Percentiles rank a stretch among this genome's conserved stretches.
These are phyloP conservation scores for Geophilus truncorum DNA, from an alignment of 2,888 invertebrate species.

Conservation along the genomic window DNA sequence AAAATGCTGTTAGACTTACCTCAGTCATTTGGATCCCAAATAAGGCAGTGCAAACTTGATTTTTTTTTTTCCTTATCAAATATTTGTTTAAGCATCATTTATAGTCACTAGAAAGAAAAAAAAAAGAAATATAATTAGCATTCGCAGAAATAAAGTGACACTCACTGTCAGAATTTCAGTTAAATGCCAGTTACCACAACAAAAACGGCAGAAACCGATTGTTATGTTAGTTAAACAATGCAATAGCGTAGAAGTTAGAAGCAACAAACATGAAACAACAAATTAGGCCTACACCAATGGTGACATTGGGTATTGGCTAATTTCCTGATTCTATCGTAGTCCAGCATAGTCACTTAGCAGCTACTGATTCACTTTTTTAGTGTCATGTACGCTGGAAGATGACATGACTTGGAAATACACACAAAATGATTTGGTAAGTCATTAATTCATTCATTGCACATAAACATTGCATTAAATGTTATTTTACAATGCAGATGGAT, in stretches of 20 bases:
- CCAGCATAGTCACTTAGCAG: neutral
- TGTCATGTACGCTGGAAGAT: neutral
- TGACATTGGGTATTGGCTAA: neutral
- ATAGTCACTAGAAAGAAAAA: neutral
- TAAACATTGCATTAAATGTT: neutral
- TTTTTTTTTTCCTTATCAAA: neutral
- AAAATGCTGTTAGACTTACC: too few species aligned
- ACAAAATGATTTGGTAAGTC: conserved; percentile 2
- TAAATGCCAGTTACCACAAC: neutral
- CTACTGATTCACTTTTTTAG: neutral
- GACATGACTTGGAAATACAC: conserved; percentile 6
- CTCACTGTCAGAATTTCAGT: neutral
- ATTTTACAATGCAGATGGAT: neutral
- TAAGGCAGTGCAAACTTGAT: neutral
- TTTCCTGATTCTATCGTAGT: neutral
- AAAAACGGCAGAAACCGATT: neutral
- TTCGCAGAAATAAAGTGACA: neutral
- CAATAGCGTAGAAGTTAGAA: neutral
- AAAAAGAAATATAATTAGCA: neutral
- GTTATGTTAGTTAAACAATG: neutral
- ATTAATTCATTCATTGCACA: neutral
- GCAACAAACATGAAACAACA: neutral
- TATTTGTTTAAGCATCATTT: neutral
- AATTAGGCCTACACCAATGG: neutral
- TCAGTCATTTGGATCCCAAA: too few species aligned